A percentile compares a stretch with the other conserved stretches of the same genome.
These are phyloP conservation scores for Nomada hirtipes DNA, from an alignment of 2,888 invertebrate species.

Conservation along the genomic window DNA sequence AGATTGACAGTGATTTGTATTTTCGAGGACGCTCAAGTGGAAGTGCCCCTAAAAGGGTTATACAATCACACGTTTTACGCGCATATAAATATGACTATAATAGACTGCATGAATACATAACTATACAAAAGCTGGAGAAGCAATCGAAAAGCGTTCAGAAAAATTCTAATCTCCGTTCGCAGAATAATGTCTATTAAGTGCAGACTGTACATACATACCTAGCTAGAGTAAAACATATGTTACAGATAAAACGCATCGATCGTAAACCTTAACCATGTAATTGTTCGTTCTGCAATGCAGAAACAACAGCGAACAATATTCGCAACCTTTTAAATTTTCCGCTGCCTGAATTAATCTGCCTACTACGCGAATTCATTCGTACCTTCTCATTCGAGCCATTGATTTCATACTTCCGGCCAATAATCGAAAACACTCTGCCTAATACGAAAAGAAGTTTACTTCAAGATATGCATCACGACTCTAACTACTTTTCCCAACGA, in stretches of 20 bases:
- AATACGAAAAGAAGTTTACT: not conserved
- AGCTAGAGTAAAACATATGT: constrained; percentile 12
- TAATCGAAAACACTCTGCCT: no score
- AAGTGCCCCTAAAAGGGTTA: not conserved
- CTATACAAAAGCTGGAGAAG: not conserved
- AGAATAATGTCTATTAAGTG: no score
- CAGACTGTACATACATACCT: not conserved
- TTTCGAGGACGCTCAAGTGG: not conserved
- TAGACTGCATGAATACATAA: no score
- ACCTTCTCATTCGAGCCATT: not conserved
- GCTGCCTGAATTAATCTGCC: not conserved
- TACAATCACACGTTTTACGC: not conserved
- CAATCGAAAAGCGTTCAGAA: no score
- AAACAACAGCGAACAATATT: not conserved
- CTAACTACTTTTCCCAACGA: not conserved
- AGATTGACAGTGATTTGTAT: constrained; percentile 48
- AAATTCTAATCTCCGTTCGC: not conserved
- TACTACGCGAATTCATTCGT: not conserved
- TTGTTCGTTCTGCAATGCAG: constrained; percentile 16
- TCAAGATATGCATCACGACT: not conserved
- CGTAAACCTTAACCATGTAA: constrained; percentile 1
- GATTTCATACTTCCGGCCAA: no score
- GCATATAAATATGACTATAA: not conserved
- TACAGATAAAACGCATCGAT: constrained; percentile 21
- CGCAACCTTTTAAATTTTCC: not conserved